Evolutionary conservation across 2,113 vertebrate species (phyloP), one percentile per base, ranked within the genome.

Genomic region (Oryzias celebensis): DNA sequence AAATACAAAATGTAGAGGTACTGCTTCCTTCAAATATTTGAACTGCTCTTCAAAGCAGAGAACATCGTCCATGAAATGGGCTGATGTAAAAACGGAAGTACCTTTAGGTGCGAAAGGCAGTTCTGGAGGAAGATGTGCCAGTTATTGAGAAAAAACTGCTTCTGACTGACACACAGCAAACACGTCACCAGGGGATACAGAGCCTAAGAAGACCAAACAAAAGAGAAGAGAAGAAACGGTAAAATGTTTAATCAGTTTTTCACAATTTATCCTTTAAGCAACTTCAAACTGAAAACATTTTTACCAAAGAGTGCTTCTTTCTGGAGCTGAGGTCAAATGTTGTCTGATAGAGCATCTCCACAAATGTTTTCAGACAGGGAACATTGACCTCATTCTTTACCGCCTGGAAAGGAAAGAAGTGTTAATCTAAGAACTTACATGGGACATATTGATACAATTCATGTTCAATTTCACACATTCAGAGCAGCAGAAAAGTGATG

Each of bases 91-190:
- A 36, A 17, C 15, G 57, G 20, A 23, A 77, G 89, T 98, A 99
- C 97, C 96, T 98, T 99, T 73, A 99, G 93, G 89, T 98, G 97
- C 16, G 97, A 99, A 85, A 99, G 93, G 92, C 97, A 98, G 91
- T 98, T 98, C 89, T 97, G 95, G 87, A 99, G 94, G 92, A 99
- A 99, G 93, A 99, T 98, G 92, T 99, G 97, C 97, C 97, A 99
- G 91, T 98, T 98, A 94, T 95, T 98, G 92, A 98, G 95, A 93
- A 98, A 99, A 94, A 99, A 98, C 85, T 96, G 96, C 92, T 99
- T 99, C 90, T 99, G 97, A 92, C 97, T 99, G 85, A 99, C 97
- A 92, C 97, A 99, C 82, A 99, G 93, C 90, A 99, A 91, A 90
- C 97, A 99, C 75, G 97, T 99, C 80, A 99, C 96, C 92, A 99